Evolutionary conservation across 2,888 invertebrate genomes (phyloP).

Genomic region (Helleia helle): DNA sequence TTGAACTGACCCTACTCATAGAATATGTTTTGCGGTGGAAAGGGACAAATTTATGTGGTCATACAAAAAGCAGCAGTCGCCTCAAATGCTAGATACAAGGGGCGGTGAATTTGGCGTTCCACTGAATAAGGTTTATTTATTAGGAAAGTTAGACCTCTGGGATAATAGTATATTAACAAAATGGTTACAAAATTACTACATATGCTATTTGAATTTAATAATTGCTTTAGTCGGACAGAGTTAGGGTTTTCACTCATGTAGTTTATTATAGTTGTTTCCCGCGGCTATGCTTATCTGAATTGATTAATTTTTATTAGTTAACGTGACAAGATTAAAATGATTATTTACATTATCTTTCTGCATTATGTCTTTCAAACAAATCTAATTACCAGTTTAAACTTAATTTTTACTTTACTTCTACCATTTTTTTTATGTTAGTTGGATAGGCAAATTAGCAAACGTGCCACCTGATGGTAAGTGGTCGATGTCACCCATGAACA

Average conservation of each 20-base stretch:
- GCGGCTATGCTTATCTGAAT: too few species aligned
- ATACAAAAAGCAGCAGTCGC: conserved; percentile 51
- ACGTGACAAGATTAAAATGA: too few species aligned
- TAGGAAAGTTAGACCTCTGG: conserved; percentile 57
- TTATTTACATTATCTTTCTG: too few species aligned
- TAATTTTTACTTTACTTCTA: too few species aligned
- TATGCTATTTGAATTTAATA: conserved; percentile 1
- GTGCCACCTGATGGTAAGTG: too few species aligned
- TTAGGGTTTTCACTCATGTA: background rate
- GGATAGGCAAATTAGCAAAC: too few species aligned
- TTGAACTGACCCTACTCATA: conserved; percentile 58
- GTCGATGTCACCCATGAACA: too few species aligned
- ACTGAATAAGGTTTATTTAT: conserved; percentile 67
- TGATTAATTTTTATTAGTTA: too few species aligned
- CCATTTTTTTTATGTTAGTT: too few species aligned
- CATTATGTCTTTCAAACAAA: too few species aligned
- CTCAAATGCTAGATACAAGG: conserved; percentile 51
- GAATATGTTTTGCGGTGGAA: conserved; percentile 49
- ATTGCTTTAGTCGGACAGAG: conserved; percentile 4
- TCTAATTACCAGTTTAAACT: too few species aligned
- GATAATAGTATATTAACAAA: conserved; percentile 56
- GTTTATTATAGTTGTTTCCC: too few species aligned
- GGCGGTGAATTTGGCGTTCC: conserved; percentile 61
- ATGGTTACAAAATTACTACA: conserved; percentile 5
- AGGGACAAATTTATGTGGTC: conserved; percentile 57